Conservation (phyloP, 2,888 invertebrate species). For the Amphimallon solstitiale region DNA sequence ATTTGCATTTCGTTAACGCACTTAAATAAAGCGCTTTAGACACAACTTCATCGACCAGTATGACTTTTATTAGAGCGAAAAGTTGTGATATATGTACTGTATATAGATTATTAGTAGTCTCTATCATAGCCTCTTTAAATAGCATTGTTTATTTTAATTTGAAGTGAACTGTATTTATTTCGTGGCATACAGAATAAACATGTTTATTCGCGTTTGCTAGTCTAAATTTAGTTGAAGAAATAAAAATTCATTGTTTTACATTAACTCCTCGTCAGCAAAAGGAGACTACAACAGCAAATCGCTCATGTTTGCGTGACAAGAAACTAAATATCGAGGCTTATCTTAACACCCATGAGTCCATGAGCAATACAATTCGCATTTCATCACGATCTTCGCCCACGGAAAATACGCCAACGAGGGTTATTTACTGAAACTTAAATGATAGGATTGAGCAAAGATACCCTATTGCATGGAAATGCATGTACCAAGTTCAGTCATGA, state of each 20-base stretch:
- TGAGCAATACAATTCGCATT: conserved; percentile 32
- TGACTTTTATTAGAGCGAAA: too few relatives aligned
- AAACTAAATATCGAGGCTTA: conserved; percentile 31
- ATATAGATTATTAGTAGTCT: too few relatives aligned
- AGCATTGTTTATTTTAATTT: too few relatives aligned
- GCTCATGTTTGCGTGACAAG: conserved; percentile 23
- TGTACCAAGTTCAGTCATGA: too few relatives aligned
- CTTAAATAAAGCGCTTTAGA: too few relatives aligned
- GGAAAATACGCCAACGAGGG: conserved; percentile 2
- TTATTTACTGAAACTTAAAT: conserved; percentile 2
- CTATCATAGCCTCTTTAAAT: too few relatives aligned
- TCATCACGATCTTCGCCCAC: conserved; percentile 27
- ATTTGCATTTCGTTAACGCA: too few relatives aligned
- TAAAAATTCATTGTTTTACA: neutral
- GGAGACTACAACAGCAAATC: conserved; percentile 1
- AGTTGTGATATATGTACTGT: too few relatives aligned
- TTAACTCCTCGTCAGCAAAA: conserved; percentile 17
- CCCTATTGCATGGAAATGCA: neutral
- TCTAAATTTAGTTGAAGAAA: neutral
- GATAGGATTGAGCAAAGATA: neutral
- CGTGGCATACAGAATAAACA: neutral
- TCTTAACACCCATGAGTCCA: conserved; percentile 30
- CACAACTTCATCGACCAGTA: too few relatives aligned
- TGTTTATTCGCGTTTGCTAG: neutral
- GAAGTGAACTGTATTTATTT: too few relatives aligned